These are phyloP conservation scores for Ochropleura leucogaster DNA, from an alignment of 2,888 invertebrate species.

Conservation along the genomic window DNA sequence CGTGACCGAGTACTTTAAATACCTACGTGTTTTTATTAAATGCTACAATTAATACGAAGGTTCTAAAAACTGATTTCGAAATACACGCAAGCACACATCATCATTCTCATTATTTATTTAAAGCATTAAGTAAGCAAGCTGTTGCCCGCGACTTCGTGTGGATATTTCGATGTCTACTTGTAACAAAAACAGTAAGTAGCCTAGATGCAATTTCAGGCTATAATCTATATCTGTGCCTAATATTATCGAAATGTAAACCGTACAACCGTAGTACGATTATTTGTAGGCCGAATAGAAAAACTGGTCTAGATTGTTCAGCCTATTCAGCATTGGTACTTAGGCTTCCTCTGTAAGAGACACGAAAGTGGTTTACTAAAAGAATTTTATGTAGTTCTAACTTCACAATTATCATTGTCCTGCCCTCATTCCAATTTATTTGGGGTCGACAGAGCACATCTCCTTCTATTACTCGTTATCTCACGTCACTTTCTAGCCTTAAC, in stretches of 20 bases:
- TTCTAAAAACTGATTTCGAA: background rate
- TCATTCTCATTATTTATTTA: background rate
- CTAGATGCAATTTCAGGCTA: background rate
- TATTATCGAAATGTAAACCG: background rate
- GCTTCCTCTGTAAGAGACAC: background rate
- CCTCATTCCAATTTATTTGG: background rate
- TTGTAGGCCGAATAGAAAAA: background rate
- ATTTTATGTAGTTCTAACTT: background rate
- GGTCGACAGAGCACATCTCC: background rate
- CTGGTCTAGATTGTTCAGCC: background rate
- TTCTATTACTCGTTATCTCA: background rate
- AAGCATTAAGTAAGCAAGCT: background rate
- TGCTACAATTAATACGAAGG: background rate
- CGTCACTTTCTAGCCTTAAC: background rate
- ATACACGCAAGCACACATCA: no score
- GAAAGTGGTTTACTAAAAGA: background rate
- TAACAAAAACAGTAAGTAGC: background rate
- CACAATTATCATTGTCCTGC: background rate
- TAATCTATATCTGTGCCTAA: background rate
- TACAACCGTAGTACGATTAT: background rate
- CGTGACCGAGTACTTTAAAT: constrained; percentile 16
- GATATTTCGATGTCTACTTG: background rate
- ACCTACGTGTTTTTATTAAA: background rate
- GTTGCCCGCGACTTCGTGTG: background rate
- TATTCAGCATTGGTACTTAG: background rate